Evolutionary conservation across 2,888 invertebrate genomes (phyloP), one percentile per base, ranked within the genome.

Genomic region (Drosophila barbarae): DNA sequence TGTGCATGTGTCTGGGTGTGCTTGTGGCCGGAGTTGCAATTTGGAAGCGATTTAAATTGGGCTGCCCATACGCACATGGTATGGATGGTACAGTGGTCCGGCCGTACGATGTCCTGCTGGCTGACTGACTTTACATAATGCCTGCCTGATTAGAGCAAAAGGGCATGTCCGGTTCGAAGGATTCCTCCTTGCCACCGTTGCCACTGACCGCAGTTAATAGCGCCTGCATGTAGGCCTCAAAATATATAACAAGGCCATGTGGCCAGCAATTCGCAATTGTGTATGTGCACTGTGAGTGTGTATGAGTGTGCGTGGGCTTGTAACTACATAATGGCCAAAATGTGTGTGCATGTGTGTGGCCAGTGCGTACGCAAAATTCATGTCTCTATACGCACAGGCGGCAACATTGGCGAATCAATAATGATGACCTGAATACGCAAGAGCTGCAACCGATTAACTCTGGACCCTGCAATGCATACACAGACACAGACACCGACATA

Each of bases 391-490:
- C 82, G 80, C 77, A 82, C 80, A 70, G 76, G 73, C 64, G 61
- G 65, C 57, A 76, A 69, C 76, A 70, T 73, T 69, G 77, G 77
- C 81, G 75, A 82, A 82, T 82, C 81, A 82, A 82, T 82, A 82
- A 83, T 83, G 83, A 83, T 82, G 81, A 82, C 81, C 81, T 82
- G 81, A 83, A 82, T 83, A 82, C 83, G 81, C 70, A 53, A 56
- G 72, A 65, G 60, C 74, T 78, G 77, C 77, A 77, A 74, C 81
- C 79, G 81, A 80, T 82, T 82, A 82, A 82, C 81, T 83, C 64
- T 69, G 80, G 51, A 68, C 64, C 52, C 68, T 39, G 77, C 63
- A 66, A 51, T 12, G 38, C 65, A 42, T 26, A 26, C 26, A 44
- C 47, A 35, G 39, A 39, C 21, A 13, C 36, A 42, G 18, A 26